These are phyloP conservation scores for Deladenus siricidicola DNA, from an alignment of 2,888 invertebrate species.

Conservation along the genomic window DNA sequence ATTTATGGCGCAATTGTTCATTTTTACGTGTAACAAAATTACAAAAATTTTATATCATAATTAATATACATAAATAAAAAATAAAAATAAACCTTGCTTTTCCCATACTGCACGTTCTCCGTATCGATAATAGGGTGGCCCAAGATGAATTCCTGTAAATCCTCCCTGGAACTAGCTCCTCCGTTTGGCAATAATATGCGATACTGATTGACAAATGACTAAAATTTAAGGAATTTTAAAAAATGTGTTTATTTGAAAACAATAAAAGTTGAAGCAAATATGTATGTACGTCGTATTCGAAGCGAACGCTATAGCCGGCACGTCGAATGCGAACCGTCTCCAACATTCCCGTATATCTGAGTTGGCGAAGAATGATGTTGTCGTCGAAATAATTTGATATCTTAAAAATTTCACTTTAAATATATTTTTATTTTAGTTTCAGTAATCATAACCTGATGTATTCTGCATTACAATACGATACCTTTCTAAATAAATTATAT, in stretches of 20 bases:
- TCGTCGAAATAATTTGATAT: constrained; percentile 85
- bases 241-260: no score
- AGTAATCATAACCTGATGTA: no score
- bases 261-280: no score
- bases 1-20: no score
- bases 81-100: constrained; percentile 74
- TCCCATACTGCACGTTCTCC: constrained; percentile 80
- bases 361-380: constrained; percentile 78
- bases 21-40: no score
- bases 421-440: no score
- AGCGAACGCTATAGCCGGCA: constrained; percentile 62
- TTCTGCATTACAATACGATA: not conserved
- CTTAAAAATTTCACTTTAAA: constrained; percentile 52
- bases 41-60: not conserved
- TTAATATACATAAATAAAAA: not conserved
- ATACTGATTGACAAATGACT: constrained; percentile 83
- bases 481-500: constrained; percentile 5
- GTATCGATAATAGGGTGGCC: constrained; percentile 71
- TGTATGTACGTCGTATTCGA: constrained; percentile 9
- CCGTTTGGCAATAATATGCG: constrained; percentile 81
- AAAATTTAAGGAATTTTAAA: no score
- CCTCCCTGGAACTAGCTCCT: constrained; percentile 71
- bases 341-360: constrained; percentile 90
- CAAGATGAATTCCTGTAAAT: constrained; percentile 74
- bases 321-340: constrained; percentile 88